phyloP scores from a whole-genome alignment of 2,113 vertebrate genomes.

The Prochilodus magdalenae region DNA sequence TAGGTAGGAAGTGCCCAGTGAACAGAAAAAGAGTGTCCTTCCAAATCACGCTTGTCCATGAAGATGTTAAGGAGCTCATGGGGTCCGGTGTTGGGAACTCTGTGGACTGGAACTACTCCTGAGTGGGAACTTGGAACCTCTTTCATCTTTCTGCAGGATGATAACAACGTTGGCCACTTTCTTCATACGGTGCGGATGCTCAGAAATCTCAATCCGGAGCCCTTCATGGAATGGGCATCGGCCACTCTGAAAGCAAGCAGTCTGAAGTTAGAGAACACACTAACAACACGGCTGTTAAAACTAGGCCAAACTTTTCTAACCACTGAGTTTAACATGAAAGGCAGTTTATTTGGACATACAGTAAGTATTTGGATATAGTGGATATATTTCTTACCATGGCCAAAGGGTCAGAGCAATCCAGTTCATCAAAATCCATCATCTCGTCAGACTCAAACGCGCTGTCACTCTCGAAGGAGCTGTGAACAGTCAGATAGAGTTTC shows the following conservation, averaged over 20 bases:
- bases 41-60: conserved; percentile 57
- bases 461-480: conserved; percentile 4
- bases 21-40: no score
- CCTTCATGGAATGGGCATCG: conserved; percentile 5
- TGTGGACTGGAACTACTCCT: neutral
- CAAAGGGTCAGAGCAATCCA: neutral
- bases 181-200: conserved; percentile 44
- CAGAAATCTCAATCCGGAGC: conserved; percentile 47
- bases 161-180: conserved; percentile 54
- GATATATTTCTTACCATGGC: conserved; percentile 42
- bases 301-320: no score
- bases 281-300: no score
- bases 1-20: no score
- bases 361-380: no score
- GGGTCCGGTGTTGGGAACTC: no score
- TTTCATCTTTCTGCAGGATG: conserved; percentile 48
- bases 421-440: neutral
- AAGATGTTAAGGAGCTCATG: conserved; percentile 45
- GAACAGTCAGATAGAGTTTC: no score
- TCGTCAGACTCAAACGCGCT: neutral
- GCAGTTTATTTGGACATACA: no score
- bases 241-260: neutral
- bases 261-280: no score
- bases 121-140: neutral
- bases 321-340: no score